These are phyloP conservation scores for Paralichthys olivaceus DNA, from an alignment of 2,113 vertebrate species.

Conservation along the genomic window DNA sequence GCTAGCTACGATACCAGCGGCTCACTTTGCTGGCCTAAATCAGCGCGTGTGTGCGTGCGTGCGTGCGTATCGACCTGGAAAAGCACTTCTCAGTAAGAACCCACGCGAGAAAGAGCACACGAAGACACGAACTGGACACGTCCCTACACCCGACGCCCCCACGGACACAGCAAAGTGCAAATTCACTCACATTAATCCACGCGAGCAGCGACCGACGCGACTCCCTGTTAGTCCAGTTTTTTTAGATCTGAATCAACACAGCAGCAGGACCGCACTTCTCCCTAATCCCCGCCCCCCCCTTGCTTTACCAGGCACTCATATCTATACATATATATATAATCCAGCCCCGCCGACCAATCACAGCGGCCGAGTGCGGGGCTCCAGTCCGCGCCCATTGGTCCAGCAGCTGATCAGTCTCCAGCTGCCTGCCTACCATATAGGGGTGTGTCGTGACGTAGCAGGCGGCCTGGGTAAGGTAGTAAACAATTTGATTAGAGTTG, in stretches of 20 bases:
- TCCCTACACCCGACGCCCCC: neutral
- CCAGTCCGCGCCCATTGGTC: slow-evolving; percentile 70
- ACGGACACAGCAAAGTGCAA: neutral
- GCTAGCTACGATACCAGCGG: slow-evolving; percentile 50
- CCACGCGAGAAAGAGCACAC: slow-evolving; percentile 9
- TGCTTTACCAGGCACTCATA: slow-evolving; percentile 68
- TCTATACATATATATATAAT: slow-evolving; percentile 75
- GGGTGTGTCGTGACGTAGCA: slow-evolving; percentile 85
- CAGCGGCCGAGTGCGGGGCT: neutral
- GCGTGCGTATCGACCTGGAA: slow-evolving; percentile 30
- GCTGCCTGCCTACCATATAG: slow-evolving; percentile 75
- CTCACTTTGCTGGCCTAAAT: slow-evolving; percentile 48
- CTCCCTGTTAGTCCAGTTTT: slow-evolving; percentile 67
- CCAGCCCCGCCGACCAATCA: slow-evolving; percentile 70
- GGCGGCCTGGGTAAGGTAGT: slow-evolving; percentile 42
- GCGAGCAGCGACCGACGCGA: slow-evolving; percentile 48
- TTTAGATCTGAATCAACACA: slow-evolving; percentile 71
- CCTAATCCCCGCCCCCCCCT: slow-evolving; percentile 65
- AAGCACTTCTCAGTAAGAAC: slow-evolving; percentile 54
- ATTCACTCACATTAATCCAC: slow-evolving; percentile 79
- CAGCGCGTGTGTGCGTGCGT: slow-evolving; percentile 30
- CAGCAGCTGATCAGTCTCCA: slow-evolving; percentile 57
- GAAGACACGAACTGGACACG: neutral
- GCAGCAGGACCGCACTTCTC: slow-evolving; percentile 72
- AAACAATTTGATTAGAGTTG: slow-evolving; percentile 54